Evolutionary conservation across 2,797 vertebrate species (phyloP), one percentile per base, ranked within the genome.

Genomic region (Chlorospingus flavigularis): DNA sequence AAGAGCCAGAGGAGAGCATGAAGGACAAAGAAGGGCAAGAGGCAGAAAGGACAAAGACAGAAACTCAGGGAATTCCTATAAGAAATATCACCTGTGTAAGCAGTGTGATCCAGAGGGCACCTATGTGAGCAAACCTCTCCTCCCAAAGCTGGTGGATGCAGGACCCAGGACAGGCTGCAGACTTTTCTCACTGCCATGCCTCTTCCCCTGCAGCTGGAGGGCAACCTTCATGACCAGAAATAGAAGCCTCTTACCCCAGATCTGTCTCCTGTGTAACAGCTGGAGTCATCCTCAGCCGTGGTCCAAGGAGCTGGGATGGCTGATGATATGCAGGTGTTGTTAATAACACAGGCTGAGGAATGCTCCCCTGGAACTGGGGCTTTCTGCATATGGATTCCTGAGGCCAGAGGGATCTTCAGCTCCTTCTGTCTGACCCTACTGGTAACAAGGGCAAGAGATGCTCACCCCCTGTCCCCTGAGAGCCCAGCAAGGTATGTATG

Each of bases 261-360:
- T 54, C 42, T 53, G 23, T 45, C 83, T 90, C 72, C 65, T 62
- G 53, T 88, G 62, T 62, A 92, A 82, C 68, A 92, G 43, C 78
- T 75, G 78, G 42, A 87, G 47, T 43, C 42, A 77, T 71, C 61
- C 30, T 71, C 45, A 79, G 57, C 35, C 65, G 54, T 3, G 0
- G 25, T 54, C 75, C 75, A 65, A 75, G 3, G 31, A 83, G 24
- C 15, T 91, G 72, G 53, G 58, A 61, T 42, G 54, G 68, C 61
- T 75, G 72, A 55, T 78, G 72, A 77, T 28, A 7, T 70, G 33
- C 37, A 25, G 43, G 57, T 74, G 68, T 80, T 87, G 83, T 33
- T 87, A 91, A 91, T 89, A 61, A 74, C 65, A 86, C 40, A 65
- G 66, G 61, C 75, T 78, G 50, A 92, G 84, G 88, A 95, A 91